Percentiles rank a stretch among this genome's conserved stretches.
phyloP scores from a whole-genome alignment of 1,140 invertebrate species.

The Adoxophyes honmai region DNA sequence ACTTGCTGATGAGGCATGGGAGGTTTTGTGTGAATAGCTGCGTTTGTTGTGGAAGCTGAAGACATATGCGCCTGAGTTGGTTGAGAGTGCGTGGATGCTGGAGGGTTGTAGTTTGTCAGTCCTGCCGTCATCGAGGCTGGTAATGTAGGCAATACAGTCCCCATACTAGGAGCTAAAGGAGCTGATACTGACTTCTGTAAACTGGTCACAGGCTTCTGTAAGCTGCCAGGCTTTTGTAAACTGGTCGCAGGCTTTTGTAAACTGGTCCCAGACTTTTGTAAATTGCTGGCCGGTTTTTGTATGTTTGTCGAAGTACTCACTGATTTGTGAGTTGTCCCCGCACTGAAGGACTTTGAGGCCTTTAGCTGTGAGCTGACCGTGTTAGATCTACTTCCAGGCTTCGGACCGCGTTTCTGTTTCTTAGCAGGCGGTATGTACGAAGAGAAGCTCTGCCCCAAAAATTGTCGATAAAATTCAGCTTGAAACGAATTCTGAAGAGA shows the following conservation, averaged over 20 bases:
- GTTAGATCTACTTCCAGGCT: constrained; percentile 25
- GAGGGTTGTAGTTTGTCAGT: constrained; percentile 37
- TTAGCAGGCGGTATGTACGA: constrained; percentile 47
- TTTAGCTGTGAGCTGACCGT: constrained; percentile 30
- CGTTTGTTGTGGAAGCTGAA: constrained; percentile 38
- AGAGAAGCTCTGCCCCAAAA: constrained; percentile 43
- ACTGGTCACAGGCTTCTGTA: constrained; percentile 19
- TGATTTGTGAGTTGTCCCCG: background rate
- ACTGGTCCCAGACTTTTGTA: background rate
- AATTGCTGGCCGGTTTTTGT: no score
- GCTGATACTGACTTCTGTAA: constrained; percentile 43
- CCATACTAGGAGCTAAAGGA: constrained; percentile 50
- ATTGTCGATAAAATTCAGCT: constrained; percentile 63
- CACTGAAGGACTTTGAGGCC: constrained; percentile 31
- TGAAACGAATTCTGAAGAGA: constrained; percentile 59
- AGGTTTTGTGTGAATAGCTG: constrained; percentile 56
- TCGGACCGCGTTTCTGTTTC: constrained; percentile 56
- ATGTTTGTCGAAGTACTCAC: background rate
- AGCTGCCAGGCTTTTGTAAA: background rate
- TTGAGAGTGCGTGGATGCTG: constrained; percentile 23
- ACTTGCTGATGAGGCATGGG: constrained; percentile 59
- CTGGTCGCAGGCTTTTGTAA: background rate
- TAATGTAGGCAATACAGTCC: constrained; percentile 51
- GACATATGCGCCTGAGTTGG: constrained; percentile 60
- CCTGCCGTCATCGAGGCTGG: constrained; percentile 55